Evolutionary conservation across 2,113 vertebrate species (phyloP), one percentile per base, ranked within the genome.

Genomic region (Tetraodon nigroviridis): DNA sequence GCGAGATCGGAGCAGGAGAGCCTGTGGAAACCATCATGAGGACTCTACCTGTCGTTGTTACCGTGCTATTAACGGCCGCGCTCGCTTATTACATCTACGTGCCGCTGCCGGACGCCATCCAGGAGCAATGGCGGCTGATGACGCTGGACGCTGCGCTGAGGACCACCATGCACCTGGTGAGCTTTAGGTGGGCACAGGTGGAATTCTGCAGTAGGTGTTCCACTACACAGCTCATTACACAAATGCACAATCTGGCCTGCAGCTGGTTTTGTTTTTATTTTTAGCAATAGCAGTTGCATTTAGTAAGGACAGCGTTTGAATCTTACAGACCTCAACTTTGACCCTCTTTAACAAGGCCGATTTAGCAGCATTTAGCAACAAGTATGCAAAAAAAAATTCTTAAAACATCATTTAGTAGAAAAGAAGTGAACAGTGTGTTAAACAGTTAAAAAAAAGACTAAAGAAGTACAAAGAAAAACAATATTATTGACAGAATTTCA

Each of bases 71-170:
- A 12, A 51, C 90, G 16, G 83, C 84, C 16, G 64, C 86, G 19
- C 2, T 84, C 22, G 92, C 92, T 21, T 95, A 94, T 61, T 88
- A 81, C 51, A 20, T 89, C 5, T 88, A 85, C 78, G 53, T n/a
- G 3, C 87, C 88, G n/a, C 49, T 90, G 55, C 87, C 88, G 3
- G 80, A 74, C 6, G 46, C 3, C 52, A 81, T 89, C 69, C 60
- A 81, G 58, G 64, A 89, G 61, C 82, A 72, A 12, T 88, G 86
- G 87, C 88, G 77, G 63, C 50, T 90, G 58, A 77, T 84, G 80
- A 3, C 85, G 53, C 13, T 89, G 69, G 84, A 81, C 22, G 79
- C 80, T 0, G 41, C n/a, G 0, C 61, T 85, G 52, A 63, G 84
- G 14, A 37, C 71, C 3, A 16, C 17, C 5, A 55, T 63, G 45